Percentiles rank a stretch among this genome's conserved stretches.
phyloP scores from a whole-genome alignment of 2,888 invertebrate species.

The Thera obeliscata region DNA sequence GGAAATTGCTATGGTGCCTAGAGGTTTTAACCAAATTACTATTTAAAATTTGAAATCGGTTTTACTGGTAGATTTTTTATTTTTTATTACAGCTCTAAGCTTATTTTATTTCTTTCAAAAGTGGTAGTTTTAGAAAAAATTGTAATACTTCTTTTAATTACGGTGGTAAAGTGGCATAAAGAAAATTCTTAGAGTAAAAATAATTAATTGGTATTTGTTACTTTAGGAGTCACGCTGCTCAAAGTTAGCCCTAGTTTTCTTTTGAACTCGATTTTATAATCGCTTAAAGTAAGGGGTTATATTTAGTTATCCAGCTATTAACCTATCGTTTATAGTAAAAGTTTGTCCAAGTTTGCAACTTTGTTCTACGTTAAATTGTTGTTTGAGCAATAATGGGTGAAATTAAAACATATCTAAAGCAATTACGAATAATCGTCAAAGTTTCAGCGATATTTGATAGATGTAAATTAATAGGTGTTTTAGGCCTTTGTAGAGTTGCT shows the following conservation, averaged over 20 bases:
- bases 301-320: constrained; percentile 32
- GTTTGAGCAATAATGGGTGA: constrained; percentile 32
- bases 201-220: no score
- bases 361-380: constrained; percentile 33
- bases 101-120: no score
- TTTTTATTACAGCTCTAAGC: no score
- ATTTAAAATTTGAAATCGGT: no score
- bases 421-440: constrained; percentile 8
- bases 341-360: constrained; percentile 33
- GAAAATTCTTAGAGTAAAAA: no score
- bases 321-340: constrained; percentile 37
- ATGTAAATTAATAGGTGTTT: neutral
- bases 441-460: neutral
- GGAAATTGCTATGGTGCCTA: neutral
- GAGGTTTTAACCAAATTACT: neutral
- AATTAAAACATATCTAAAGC: constrained; percentile 25
- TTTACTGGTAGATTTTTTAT: no score
- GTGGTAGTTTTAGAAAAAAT: no score
- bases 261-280: neutral
- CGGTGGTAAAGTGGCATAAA: no score
- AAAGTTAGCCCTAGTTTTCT: no score
- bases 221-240: no score
- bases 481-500: neutral
- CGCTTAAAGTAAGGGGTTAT: constrained; percentile 2
- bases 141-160: no score